phyloP scores from a whole-genome alignment of 2,797 vertebrate species.

The Sebastes kiyomatsui region DNA sequence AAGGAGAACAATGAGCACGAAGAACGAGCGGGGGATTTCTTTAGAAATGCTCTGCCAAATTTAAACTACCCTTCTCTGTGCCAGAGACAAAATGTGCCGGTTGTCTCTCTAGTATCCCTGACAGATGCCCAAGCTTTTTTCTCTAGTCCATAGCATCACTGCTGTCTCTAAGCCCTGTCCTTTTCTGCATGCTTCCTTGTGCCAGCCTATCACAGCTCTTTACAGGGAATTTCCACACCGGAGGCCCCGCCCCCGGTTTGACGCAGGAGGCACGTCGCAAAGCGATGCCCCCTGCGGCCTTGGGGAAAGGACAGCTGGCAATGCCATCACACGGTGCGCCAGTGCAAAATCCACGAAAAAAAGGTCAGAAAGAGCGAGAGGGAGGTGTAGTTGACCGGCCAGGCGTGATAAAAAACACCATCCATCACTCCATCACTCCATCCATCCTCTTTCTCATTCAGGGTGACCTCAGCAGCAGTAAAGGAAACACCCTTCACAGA shows the following conservation, averaged over 20 bases:
- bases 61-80: constrained; percentile 8
- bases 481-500: constrained; percentile 40
- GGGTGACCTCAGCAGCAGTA: constrained; percentile 52
- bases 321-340: constrained; percentile 43
- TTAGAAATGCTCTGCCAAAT: constrained; percentile 15
- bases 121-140: constrained; percentile 21
- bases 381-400: not conserved
- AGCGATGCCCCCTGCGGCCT: constrained; percentile 73
- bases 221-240: constrained; percentile 83
- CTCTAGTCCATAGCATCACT: constrained; percentile 23
- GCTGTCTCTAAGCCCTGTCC: constrained; percentile 19
- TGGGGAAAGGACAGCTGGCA: constrained; percentile 70
- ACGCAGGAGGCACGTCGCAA: constrained; percentile 75
- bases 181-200: constrained; percentile 41
- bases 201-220: constrained; percentile 74
- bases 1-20: not conserved
- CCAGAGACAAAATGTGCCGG: not conserved
- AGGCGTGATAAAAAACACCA: not conserved
- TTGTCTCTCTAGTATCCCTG: constrained; percentile 20
- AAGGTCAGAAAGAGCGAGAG: not conserved
- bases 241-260: constrained; percentile 79
- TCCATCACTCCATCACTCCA: not conserved
- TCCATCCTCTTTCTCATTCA: not conserved
- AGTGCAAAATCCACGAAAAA: constrained; percentile 27
- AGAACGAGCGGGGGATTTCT: not conserved